Base-by-base conservation (phyloP, 2,797 vertebrate species). In the Dallia pectoralis region DNA sequence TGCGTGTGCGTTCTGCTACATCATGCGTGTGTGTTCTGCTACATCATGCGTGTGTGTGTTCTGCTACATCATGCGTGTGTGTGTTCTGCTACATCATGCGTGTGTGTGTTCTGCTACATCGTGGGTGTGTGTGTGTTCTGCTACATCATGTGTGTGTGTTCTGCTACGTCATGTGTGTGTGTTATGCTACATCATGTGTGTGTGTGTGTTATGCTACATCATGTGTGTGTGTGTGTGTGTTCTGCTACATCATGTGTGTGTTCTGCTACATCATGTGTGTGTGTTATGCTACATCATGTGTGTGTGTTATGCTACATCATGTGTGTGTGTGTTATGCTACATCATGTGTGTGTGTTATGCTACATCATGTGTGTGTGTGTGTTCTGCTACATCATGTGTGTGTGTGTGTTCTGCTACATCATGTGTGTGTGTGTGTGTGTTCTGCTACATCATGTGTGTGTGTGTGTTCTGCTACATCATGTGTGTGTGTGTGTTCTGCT, bases 101-200 rank as follows among this genome's bases (percentile, higher is more conserved):
- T 49, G 4, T 53, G n/a, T 19, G 7, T 53, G n/a, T 53, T 19
- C 8, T 7, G n/a, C 22, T 9, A 22, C 51, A 6, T 53, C 0
- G 11, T 53, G 11, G 51, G n/a, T 53, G 11, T n/a, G n/a, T n/a
- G n/a, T n/a, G n/a, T n/a, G n/a, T n/a, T n/a, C n/a, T n/a, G n/a
- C n/a, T n/a, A 97, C 76, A 91, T 91, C 66, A 95, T 96, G 96
- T 97, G 84, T 95, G 96, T 88, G 1, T 16, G 8, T n/a, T n/a
- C n/a, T n/a, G n/a, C n/a, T n/a, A n/a, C n/a, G n/a, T n/a, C n/a
- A n/a, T n/a, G n/a, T n/a, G n/a, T 2, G 19, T n/a, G n/a, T 53
- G n/a, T n/a, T 19, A 2, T 53, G 11, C 51, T 53, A 19, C 16
- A 53, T 22, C 2, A 2, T 9, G 8, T 49, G 4, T 53, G n/a